Evolutionary conservation across 2,797 vertebrate species (phyloP).

Genomic region (Sparus aurata): DNA sequence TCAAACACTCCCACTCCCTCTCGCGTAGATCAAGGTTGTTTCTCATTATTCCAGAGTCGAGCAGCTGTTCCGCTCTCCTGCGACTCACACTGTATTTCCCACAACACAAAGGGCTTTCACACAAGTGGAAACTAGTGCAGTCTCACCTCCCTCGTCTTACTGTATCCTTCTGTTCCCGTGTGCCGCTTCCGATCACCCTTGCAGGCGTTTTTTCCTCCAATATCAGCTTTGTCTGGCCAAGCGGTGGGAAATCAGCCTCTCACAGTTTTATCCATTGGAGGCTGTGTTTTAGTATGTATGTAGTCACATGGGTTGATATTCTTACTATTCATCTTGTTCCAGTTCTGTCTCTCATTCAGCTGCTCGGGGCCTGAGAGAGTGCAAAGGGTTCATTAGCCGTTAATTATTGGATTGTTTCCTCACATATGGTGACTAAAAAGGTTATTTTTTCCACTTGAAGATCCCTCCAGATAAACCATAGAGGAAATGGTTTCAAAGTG

Average conservation of each 20-base stretch:
- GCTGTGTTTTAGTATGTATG: constrained; percentile 35
- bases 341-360: constrained; percentile 33
- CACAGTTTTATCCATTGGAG: constrained; percentile 12
- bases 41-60: constrained; percentile 50
- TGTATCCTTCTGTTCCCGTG: constrained; percentile 21
- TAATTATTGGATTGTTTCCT: constrained; percentile 61
- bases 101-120: constrained; percentile 56
- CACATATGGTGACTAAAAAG: constrained; percentile 38
- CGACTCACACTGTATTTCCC: constrained; percentile 58
- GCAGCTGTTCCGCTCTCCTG: constrained; percentile 63
- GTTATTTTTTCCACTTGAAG: constrained; percentile 17
- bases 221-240: constrained; percentile 29
- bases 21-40: constrained; percentile 53
- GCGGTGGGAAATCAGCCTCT: constrained; percentile 36
- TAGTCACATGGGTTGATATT: constrained; percentile 32
- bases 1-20: constrained; percentile 12
- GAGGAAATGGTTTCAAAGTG: constrained; percentile 41
- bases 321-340: constrained; percentile 39
- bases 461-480: constrained; percentile 40
- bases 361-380: constrained; percentile 27
- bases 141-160: constrained; percentile 33
- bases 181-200: constrained; percentile 40
- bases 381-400: constrained; percentile 46
- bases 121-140: constrained; percentile 24
- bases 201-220: constrained; percentile 17